Evolutionary conservation across 2,888 invertebrate genomes (phyloP).

Genomic region (Dolomedes plantarius): DNA sequence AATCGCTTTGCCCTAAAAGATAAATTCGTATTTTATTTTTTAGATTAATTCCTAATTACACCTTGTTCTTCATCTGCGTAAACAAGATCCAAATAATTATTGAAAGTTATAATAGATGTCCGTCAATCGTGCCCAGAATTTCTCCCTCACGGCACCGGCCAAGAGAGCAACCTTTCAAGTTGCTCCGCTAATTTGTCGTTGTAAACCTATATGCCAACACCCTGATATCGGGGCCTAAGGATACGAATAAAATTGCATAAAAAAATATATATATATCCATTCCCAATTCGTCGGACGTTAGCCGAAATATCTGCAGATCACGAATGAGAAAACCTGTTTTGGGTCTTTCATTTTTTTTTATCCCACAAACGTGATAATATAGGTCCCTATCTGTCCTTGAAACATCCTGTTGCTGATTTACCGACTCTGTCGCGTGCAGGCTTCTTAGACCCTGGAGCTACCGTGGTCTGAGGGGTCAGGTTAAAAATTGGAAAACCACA

Average conservation of each 20-base stretch:
- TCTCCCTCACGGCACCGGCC: background rate
- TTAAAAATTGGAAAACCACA: background rate
- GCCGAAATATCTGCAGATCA: background rate
- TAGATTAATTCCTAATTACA: background rate
- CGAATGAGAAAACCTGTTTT: slow-evolving; percentile 1
- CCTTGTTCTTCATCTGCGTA: background rate
- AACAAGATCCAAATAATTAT: background rate
- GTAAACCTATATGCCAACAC: background rate
- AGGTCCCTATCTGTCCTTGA: slow-evolving; percentile 3
- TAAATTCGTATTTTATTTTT: background rate
- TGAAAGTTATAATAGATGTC: background rate
- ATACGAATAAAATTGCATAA: background rate
- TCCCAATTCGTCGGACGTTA: background rate
- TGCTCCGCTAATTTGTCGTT: background rate
- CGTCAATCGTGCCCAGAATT: background rate
- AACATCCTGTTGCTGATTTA: background rate
- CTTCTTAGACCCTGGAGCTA: background rate
- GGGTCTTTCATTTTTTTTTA: background rate
- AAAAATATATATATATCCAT: background rate
- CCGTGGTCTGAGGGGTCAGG: background rate
- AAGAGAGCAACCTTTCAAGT: background rate
- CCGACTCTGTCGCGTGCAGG: slow-evolving; percentile 20
- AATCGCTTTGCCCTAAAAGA: too few species aligned
- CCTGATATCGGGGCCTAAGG: background rate
- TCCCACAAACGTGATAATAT: background rate